Percentiles rank a stretch among this genome's conserved stretches.
These are phyloP conservation scores for Hirtodrosophila confusa DNA, from an alignment of 2,888 invertebrate species.

Conservation along the genomic window DNA sequence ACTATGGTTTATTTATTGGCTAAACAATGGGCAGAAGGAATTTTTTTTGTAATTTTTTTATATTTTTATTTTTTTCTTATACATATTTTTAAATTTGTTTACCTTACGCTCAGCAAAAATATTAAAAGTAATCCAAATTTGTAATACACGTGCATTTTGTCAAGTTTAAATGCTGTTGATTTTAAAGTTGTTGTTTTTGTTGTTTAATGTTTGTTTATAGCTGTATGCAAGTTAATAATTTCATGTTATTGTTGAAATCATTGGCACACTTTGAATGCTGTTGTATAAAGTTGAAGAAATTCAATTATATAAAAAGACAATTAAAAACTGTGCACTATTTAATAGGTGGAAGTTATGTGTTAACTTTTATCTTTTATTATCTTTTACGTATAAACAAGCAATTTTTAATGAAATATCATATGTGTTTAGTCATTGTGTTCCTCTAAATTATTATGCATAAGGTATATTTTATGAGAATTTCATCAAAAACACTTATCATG, in stretches of 20 bases:
- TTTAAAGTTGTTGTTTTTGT: conserved; percentile 17
- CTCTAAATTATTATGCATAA: no score
- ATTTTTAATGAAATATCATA: no score
- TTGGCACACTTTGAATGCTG: conserved; percentile 39
- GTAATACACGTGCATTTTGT: conserved; percentile 82
- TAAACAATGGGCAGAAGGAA: conserved; percentile 15
- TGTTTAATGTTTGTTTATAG: conserved; percentile 20
- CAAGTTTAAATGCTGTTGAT: conserved; percentile 16
- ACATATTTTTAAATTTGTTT: conserved; percentile 44
- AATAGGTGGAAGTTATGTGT: neutral
- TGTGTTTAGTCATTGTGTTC: no score
- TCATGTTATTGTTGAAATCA: conserved; percentile 41
- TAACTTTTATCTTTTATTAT: neutral
- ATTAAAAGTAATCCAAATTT: conserved; percentile 83
- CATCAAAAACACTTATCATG: no score
- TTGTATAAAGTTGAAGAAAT: conserved; percentile 48
- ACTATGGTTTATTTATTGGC: conserved; percentile 7
- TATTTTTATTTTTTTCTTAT: no score
- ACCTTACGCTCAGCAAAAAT: conserved; percentile 83
- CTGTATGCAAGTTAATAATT: conserved; percentile 16
- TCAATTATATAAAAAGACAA: conserved; percentile 36
- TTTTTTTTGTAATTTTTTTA: no score
- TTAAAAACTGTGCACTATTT: conserved; percentile 8
- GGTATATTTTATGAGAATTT: no score
- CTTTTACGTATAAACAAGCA: no score